phyloP scores from a whole-genome alignment of 1,140 invertebrate species.

The Zophobas atratus region DNA sequence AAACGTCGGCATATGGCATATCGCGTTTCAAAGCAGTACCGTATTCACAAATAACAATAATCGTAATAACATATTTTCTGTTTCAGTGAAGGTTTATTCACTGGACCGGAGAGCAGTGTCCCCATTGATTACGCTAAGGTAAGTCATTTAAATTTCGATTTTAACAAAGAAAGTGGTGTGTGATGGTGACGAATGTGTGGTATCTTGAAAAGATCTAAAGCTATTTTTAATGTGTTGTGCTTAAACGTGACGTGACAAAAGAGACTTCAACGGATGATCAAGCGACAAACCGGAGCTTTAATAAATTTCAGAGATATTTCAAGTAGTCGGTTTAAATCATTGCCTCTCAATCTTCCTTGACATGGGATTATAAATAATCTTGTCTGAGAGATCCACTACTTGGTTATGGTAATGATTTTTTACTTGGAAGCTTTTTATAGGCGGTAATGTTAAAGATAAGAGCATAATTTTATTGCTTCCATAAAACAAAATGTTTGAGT shows the following conservation, averaged over 20 bases:
- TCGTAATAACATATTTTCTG: constrained; percentile 62
- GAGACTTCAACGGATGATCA: constrained; percentile 47
- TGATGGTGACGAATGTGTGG: constrained; percentile 29
- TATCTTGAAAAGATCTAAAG: constrained; percentile 10
- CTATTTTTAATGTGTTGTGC: constrained; percentile 4
- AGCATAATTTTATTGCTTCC: neutral
- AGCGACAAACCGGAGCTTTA: constrained; percentile 44
- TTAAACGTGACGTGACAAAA: constrained; percentile 44
- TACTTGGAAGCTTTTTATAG: neutral
- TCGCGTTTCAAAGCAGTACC: neutral
- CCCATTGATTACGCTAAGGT: constrained; percentile 74
- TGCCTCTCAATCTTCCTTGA: constrained; percentile 10
- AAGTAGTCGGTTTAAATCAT: constrained; percentile 32
- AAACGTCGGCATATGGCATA: constrained; percentile 21
- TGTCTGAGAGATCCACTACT: constrained; percentile 1
- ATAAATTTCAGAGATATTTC: constrained; percentile 26
- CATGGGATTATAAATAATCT: constrained; percentile 26
- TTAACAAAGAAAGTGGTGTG: constrained; percentile 9
- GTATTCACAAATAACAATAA: constrained; percentile 18
- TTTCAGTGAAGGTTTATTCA: constrained; percentile 75
- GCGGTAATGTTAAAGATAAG: neutral
- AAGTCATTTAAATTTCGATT: constrained; percentile 53
- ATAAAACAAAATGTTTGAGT: constrained; percentile 12
- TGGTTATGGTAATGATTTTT: constrained; percentile 18
- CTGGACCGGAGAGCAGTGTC: constrained; percentile 71